These are phyloP conservation scores for Lydus trimaculatus DNA, from an alignment of 2,888 invertebrate genomes.

Conservation along the genomic window DNA sequence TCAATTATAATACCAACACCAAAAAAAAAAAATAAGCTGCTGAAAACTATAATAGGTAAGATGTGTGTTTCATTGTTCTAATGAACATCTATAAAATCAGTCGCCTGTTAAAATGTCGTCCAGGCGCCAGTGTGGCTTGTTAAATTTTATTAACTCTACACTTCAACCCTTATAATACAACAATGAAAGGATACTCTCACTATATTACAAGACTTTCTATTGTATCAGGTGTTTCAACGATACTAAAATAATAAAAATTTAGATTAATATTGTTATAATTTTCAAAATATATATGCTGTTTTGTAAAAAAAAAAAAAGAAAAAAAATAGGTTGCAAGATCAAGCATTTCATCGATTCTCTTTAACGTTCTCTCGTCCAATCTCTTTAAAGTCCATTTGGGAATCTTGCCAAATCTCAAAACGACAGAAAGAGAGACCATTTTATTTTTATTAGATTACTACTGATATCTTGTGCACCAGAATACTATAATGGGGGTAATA, in stretches of 20 bases:
- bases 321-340: background rate
- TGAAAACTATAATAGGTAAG: background rate
- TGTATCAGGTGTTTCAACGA: background rate
- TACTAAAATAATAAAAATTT: background rate
- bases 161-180: background rate
- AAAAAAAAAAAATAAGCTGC: background rate
- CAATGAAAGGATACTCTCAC: background rate
- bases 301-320: background rate
- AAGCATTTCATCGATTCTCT: slow-evolving; percentile 1
- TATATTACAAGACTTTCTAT: background rate
- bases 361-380: background rate
- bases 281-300: background rate
- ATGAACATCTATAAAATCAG: background rate
- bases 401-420: slow-evolving; percentile 4
- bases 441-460: slow-evolving; percentile 3
- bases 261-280: background rate
- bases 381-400: background rate
- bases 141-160: slow-evolving; percentile 25
- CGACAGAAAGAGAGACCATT: background rate
- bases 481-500: background rate
- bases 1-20: no score
- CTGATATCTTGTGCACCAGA: slow-evolving; percentile 1
- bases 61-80: background rate
- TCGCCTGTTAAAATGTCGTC: slow-evolving; percentile 7
- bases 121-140: slow-evolving; percentile 14